Evolutionary conservation across 2,888 invertebrate species (phyloP), one percentile per base, ranked within the genome.

Genomic region (Quadroppia sp.): DNA sequence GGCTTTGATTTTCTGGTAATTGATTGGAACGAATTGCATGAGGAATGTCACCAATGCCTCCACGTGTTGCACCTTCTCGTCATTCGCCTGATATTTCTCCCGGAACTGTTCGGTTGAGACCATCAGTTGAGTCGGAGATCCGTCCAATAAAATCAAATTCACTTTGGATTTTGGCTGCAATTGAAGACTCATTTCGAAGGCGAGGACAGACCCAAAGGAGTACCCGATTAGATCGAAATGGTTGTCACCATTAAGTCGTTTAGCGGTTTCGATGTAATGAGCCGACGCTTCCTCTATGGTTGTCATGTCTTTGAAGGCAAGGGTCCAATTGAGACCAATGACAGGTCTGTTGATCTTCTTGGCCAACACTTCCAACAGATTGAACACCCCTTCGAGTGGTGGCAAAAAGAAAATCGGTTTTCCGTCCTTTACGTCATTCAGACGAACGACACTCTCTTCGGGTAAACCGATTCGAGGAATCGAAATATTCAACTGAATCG

Each of bases 201-300:
- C 95, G 45, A 98, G 90, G 79, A 90, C 89, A 56, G 94, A 92
- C 76, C 99, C 98, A 83, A 92, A 97, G 0, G 97, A 98, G 84
- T 99, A 98, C 1, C 97, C 98, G 61, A 91, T 88, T 77, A 99
- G 84, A 71, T 89, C 87, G 85, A 93, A 96, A 42, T 15, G 56
- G 2, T 96, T 94, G 76, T 94, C 92, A 75, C 85, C 83, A 11
- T 89, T 87, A 67, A 90, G 84, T 72, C 86, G 86, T 81, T 88
- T 89, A 80, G 96, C 87, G 82, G 90, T 87, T 82, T 86, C 72
- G 40, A 77, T 64, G 30, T 75, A 77, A 48, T 71, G 74, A 11
- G 73, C 50, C 25, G 74, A 75, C 1, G 76, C 42, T 9, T 76
- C 69, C 28, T 76, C 71, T 20, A 78, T 32, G 23, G 75, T 71